A percentile compares a stretch with the other conserved stretches of the same genome.
These are phyloP conservation scores for Notechis scutatus DNA, from an alignment of 2,113 vertebrate genomes.

Conservation along the genomic window DNA sequence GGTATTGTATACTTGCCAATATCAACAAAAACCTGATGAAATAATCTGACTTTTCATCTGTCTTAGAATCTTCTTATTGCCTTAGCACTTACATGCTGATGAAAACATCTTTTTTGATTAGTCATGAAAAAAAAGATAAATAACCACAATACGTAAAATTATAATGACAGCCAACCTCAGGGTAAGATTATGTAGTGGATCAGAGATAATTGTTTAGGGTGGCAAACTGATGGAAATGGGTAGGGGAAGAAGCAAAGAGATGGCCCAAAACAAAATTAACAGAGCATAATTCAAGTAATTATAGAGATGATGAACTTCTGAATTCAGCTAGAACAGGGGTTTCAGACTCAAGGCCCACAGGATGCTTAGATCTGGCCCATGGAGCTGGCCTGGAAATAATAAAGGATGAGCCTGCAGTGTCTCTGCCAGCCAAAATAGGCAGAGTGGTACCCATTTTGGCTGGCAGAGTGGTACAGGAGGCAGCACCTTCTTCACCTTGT, in stretches of 20 bases:
- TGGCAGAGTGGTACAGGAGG: too few relatives aligned
- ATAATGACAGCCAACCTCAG: background rate
- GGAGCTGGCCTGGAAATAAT: too few relatives aligned
- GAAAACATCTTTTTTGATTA: background rate
- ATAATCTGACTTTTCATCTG: too few relatives aligned
- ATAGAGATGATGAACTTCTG: background rate
- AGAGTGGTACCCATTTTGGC: too few relatives aligned
- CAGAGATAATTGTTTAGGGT: background rate
- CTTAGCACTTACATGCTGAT: background rate
- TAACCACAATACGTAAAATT: background rate
- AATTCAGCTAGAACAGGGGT: background rate
- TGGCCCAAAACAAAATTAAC: background rate
- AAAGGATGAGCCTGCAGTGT: too few relatives aligned
- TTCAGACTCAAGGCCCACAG: too few relatives aligned
- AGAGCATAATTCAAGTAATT: background rate
- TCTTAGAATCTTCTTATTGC: background rate
- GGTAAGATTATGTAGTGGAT: background rate
- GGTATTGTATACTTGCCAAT: background rate
- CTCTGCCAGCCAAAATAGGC: too few relatives aligned
- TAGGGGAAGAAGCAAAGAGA: background rate
- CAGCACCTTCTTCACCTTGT: too few relatives aligned
- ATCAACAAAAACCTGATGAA: background rate
- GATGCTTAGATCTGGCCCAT: too few relatives aligned
- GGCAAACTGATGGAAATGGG: background rate
- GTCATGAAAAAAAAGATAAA: background rate